Evolutionary conservation across 2,888 invertebrate species (phyloP).

Genomic region (Hymenopus coronatus): DNA sequence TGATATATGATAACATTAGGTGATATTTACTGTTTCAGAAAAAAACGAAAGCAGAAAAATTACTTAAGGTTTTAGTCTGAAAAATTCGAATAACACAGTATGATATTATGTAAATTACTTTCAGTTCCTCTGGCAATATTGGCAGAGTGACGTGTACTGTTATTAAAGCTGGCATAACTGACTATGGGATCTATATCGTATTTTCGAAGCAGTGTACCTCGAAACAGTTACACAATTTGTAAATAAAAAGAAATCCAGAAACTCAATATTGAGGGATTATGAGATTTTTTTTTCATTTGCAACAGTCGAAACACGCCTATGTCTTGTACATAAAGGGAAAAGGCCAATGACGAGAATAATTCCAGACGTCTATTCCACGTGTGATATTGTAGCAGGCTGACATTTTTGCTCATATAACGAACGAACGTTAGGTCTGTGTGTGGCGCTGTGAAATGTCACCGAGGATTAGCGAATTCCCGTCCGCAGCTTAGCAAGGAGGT

Average conservation of each 20-base stretch:
- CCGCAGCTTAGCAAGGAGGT: background rate
- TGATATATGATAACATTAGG: too few relatives aligned
- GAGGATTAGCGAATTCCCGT: background rate
- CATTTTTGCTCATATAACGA: background rate
- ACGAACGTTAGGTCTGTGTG: background rate
- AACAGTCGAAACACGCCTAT: background rate
- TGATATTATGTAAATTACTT: too few relatives aligned
- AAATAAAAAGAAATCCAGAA: background rate
- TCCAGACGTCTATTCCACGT: background rate
- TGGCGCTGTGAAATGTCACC: slow-evolving; percentile 6
- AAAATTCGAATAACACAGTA: too few relatives aligned
- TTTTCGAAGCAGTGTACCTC: background rate
- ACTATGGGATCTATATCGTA: too few relatives aligned
- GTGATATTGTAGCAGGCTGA: background rate
- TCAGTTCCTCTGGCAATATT: too few relatives aligned
- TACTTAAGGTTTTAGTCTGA: too few relatives aligned
- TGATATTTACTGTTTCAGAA: too few relatives aligned
- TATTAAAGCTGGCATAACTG: too few relatives aligned
- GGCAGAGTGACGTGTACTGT: too few relatives aligned
- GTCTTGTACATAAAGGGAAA: background rate
- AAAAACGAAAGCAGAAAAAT: too few relatives aligned
- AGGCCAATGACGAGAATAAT: background rate
- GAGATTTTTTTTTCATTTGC: background rate
- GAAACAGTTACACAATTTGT: background rate
- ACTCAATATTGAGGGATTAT: background rate